These are phyloP conservation scores for Scaptomyza parva DNA, from an alignment of 2,888 invertebrate species.

Conservation along the genomic window DNA sequence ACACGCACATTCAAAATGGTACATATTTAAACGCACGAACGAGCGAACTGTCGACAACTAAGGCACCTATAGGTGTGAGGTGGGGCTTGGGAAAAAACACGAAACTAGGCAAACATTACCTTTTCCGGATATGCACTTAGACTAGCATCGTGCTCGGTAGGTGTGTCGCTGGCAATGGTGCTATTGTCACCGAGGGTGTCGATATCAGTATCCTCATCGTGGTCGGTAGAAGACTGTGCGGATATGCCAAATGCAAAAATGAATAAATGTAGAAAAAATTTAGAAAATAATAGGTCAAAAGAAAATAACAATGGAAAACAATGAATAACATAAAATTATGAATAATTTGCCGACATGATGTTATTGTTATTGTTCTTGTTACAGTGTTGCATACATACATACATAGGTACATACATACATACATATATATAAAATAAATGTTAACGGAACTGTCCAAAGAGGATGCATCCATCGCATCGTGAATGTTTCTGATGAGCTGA, in stretches of 20 bases:
- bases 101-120: constrained; percentile 53
- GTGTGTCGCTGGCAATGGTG: constrained; percentile 72
- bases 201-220: constrained; percentile 69
- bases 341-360: constrained; percentile 7
- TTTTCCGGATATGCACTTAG: constrained; percentile 48
- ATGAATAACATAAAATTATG: constrained; percentile 31
- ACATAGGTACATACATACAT: constrained; percentile 12
- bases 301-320: constrained; percentile 32
- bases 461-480: constrained; percentile 9
- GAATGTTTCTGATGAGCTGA: constrained; percentile 35
- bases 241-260: constrained; percentile 33
- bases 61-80: not conserved
- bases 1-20: constrained; percentile 19
- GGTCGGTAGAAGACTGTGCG: constrained; percentile 67
- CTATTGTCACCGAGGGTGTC: constrained; percentile 66
- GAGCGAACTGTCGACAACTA: constrained; percentile 18
- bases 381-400: constrained; percentile 18
- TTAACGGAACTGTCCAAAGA: constrained; percentile 10
- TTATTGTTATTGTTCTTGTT: constrained; percentile 9
- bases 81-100: not conserved
- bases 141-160: constrained; percentile 68
- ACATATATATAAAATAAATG: constrained; percentile 10
- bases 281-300: constrained; percentile 35
- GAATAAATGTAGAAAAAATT: constrained; percentile 17
- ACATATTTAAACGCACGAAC: constrained; percentile 25